A percentile compares a stretch with the other conserved stretches of the same genome.
Conservation (phyloP, 53 echinoderm and acorn worm genomes). For the Patiria pectinifera region DNA sequence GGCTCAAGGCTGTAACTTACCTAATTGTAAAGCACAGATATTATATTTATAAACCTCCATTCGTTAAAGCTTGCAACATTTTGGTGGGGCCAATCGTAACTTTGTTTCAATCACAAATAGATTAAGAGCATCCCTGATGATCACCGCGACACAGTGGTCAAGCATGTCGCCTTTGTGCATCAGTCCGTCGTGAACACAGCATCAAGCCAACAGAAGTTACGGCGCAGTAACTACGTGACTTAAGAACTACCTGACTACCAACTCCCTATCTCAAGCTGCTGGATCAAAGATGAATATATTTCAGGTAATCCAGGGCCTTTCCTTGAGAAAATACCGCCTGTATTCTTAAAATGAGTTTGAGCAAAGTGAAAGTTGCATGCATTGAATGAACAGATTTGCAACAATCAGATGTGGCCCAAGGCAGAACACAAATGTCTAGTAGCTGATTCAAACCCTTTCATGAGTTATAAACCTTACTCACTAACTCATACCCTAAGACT, state of each 20-base stretch:
- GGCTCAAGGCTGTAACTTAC: too few relatives aligned
- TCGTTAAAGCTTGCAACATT: not conserved
- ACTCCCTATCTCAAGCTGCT: slow-evolving; percentile 93
- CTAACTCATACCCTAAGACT: not conserved
- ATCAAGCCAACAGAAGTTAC: slow-evolving; percentile 86
- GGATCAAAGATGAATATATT: slow-evolving; percentile 95
- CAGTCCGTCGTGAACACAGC: slow-evolving; percentile 94
- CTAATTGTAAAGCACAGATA: too few relatives aligned
- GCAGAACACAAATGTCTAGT: too few relatives aligned
- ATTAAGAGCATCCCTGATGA: slow-evolving; percentile 97
- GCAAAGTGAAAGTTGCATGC: too few relatives aligned
- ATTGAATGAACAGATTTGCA: too few relatives aligned
- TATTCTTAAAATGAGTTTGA: too few relatives aligned
- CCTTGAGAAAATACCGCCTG: too few relatives aligned
- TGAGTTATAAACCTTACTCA: not conserved
- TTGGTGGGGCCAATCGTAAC: not conserved
- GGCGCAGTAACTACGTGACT: slow-evolving; percentile 94
- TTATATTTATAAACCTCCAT: not conserved
- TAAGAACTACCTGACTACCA: slow-evolving; percentile 97
- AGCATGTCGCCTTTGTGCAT: slow-evolving; percentile 96
- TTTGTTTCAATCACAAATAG: slow-evolving; percentile 35
- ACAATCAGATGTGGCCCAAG: too few relatives aligned
- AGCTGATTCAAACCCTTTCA: not conserved
- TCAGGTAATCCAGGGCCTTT: slow-evolving; percentile 64
- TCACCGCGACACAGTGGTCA: slow-evolving; percentile 74